A percentile compares a stretch with the other conserved stretches of the same genome.
Evolutionary conservation across 1,140 invertebrate species (phyloP).

Genomic region (Drosophila saltans): DNA sequence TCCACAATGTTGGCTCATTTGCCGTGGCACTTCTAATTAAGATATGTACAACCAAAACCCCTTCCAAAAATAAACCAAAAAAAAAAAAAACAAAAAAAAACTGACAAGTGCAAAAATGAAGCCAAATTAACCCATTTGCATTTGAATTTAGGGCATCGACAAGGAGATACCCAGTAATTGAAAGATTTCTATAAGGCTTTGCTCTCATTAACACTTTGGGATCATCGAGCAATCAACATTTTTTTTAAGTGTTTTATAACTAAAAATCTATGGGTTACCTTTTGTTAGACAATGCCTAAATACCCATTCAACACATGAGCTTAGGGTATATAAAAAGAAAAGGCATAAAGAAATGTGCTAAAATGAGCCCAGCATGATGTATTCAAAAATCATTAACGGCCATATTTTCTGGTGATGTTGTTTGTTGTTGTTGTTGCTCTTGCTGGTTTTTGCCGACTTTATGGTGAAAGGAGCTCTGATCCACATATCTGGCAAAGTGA

Average conservation of each 20-base stretch:
- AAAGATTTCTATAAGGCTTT: too few species aligned
- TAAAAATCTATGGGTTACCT: too few species aligned
- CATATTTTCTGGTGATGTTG: constrained; percentile 20
- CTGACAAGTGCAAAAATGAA: constrained; percentile 47
- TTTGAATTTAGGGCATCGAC: constrained; percentile 9
- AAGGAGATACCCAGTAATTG: not conserved
- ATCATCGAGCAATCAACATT: not conserved
- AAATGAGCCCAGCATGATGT: constrained; percentile 69
- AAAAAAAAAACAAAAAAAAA: constrained; percentile 37
- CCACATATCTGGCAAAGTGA: constrained; percentile 75
- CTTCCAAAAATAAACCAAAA: constrained; percentile 25
- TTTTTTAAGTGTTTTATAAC: too few species aligned
- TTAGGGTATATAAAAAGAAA: not conserved
- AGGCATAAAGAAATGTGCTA: constrained; percentile 34
- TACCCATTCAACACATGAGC: not conserved
- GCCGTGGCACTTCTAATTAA: constrained; percentile 71
- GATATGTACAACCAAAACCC: constrained; percentile 42
- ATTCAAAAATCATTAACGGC: constrained; percentile 74
- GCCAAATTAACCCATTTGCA: constrained; percentile 23
- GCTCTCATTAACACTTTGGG: too few species aligned
- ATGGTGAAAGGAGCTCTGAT: constrained; percentile 58
- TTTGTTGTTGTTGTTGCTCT: constrained; percentile 1
- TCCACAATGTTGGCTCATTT: constrained; percentile 6
- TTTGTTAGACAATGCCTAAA: not conserved
- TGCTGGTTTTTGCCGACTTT: constrained; percentile 3